Evolutionary conservation across 2,797 vertebrate species (phyloP), one percentile per base, ranked within the genome.

Genomic region (Gila robusta): DNA sequence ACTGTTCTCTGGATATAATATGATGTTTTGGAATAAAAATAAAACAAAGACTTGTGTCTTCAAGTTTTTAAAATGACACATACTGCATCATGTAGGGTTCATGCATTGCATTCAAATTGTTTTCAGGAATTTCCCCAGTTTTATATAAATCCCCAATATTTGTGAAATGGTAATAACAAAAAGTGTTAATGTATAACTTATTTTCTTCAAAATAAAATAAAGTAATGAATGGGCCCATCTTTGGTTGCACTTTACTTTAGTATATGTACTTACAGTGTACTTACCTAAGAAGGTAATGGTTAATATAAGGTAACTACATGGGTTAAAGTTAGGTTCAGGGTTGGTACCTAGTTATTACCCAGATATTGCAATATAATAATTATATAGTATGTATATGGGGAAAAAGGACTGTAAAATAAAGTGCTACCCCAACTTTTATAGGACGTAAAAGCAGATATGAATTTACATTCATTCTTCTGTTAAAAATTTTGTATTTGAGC

Each of bases 11-110:
- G 83, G 56, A 78, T 83, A 52, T 56, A 19, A 32, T 21, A 41
- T 78, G 62, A 81, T 35, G 2, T 16, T 79, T 87, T 83, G 54
- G 1, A 90, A 90, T 88, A 88, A 90, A 88, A 86, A 21, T 11
- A 59, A 81, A 84, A 21, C 7, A 16, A 11, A 79, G 1, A 59
- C 66, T 73, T 3, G 9, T 69, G 10, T 76, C 16, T 35, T 80
- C 7, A 23, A 26, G 28, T 62, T 10, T 49, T 69, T 76, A 7
- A 62, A 37, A 78, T 83, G 12, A 28, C 12, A 26, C 11, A 12
- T 47, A 12, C 44, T 64, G n/a, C 0, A 12, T 37, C 19, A 69
- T 37, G 17, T 69, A 4, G 12, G n/a, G 39, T 44, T 47, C 4
- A 17, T 72, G 14, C 3, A 17, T 28, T 28, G 14, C 1, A 8